Conservation (phyloP, 2,888 invertebrate genomes). For the Stenichneumon culpator region DNA sequence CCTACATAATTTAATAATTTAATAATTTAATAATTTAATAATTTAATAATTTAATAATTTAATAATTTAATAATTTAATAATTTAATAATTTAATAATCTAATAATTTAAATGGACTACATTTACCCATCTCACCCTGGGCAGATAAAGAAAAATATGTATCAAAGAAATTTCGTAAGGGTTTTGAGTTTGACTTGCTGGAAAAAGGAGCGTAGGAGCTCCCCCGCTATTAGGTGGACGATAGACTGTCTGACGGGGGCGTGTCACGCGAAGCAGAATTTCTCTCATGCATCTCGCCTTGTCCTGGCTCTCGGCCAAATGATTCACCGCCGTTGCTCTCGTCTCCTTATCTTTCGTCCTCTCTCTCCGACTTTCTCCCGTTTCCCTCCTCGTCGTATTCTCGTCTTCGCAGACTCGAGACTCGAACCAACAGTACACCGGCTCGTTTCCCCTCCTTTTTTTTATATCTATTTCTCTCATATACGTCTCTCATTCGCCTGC, state of each 20-base stretch:
- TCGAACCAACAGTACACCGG: constrained; percentile 3
- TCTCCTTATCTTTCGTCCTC: constrained; percentile 27
- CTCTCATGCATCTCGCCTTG: constrained; percentile 57
- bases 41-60: too few species aligned
- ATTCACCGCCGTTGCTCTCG: constrained; percentile 55
- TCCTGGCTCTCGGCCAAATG: constrained; percentile 65
- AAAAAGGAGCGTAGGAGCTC: constrained; percentile 6
- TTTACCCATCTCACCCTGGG: background rate
- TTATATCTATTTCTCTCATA: constrained; percentile 52
- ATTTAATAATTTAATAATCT: too few species aligned
- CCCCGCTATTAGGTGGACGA: constrained; percentile 53
- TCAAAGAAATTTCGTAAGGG: background rate
- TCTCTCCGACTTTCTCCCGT: constrained; percentile 2
- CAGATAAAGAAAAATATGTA: background rate
- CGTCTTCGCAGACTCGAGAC: constrained; percentile 30
- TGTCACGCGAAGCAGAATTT: constrained; percentile 58
- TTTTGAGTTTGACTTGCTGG: background rate
- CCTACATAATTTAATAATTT: too few species aligned
- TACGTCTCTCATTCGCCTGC: constrained; percentile 46
- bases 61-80: too few species aligned
- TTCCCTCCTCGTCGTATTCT: constrained; percentile 41
- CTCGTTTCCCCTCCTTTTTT: constrained; percentile 24
- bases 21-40: too few species aligned
- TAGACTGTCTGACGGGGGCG: constrained; percentile 59
- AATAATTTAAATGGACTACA: background rate